phyloP scores from a whole-genome alignment of 1,140 invertebrate species.

The Andricus grossulariae region DNA sequence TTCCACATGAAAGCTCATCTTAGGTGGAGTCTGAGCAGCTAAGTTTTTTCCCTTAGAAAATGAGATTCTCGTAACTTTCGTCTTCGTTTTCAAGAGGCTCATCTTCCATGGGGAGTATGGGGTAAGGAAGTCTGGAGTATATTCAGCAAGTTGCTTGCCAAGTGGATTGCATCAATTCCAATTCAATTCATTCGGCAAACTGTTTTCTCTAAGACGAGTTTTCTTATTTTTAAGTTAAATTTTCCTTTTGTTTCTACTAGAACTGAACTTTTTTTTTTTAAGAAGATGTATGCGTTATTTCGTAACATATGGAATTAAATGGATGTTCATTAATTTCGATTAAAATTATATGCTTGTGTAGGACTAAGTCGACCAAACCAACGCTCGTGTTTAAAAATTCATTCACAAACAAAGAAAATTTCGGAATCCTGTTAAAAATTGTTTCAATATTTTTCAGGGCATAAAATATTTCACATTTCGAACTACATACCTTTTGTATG shows the following conservation, averaged over 20 bases:
- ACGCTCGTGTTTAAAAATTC: too few species aligned
- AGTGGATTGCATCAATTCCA: slow-evolving; percentile 32
- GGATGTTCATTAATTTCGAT: too few species aligned
- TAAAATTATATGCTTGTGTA: too few species aligned
- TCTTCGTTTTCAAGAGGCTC: background rate
- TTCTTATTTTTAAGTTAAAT: background rate
- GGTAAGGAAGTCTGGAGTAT: background rate
- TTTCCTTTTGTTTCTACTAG: background rate
- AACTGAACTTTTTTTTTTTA: too few species aligned
- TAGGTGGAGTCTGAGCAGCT: background rate
- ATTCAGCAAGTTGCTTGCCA: slow-evolving; percentile 15
- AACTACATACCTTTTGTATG: background rate
- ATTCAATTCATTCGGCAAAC: background rate
- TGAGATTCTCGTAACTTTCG: slow-evolving; percentile 18
- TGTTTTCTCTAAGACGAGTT: background rate
- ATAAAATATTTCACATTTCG: too few species aligned
- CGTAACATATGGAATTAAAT: too few species aligned
- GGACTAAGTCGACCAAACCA: too few species aligned
- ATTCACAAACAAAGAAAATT: too few species aligned
- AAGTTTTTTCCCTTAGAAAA: background rate
- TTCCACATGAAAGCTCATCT: background rate
- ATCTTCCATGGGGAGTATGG: background rate
- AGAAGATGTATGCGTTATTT: too few species aligned
- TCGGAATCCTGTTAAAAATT: too few species aligned
- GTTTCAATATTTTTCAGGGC: background rate